Evolutionary conservation across 2,113 vertebrate genomes (phyloP), one percentile per base, ranked within the genome.

Genomic region (Clarias magur): DNA sequence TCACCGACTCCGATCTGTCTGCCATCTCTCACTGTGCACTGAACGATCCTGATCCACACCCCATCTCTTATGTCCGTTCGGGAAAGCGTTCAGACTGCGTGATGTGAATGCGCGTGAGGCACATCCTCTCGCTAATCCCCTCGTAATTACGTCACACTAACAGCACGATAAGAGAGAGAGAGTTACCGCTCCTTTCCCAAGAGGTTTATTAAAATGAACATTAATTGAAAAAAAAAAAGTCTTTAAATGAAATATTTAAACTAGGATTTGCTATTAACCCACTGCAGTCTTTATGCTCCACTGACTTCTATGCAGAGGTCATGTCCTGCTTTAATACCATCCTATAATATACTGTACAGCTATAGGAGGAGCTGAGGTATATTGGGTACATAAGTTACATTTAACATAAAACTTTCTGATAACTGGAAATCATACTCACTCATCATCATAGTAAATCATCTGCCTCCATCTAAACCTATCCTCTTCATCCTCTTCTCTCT

Each of bases 1-100:
- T 89, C 17, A 90, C 80, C 59, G 90, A 62, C 73, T 91, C 91
- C 38, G 93, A 89, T 83, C 89, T 91, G 30, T 88, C 88, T 25
- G 85, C 91, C 91, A 92, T 92, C 19, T 38, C 83, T 54, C 0
- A 59, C 53, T 53, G 25, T 16, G 21, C 56, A 23, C 9, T 25
- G 0, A 72, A 25, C 56, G 48, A 56, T 15, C 30, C 80, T 3
- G 38, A 53, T n/a, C 12, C 11, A 34, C 53, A 34, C 0, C 21
- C 2, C 21, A 75, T 3, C 1, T 67, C n/a, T 67, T 1, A 53
- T 10, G 25, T 59, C 56, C 56, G 16, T 12, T 34, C 27, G 3
- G 54, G 17, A 59, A 30, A 57, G 15, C 73, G 4, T 34, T n/a
- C n/a, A n/a, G n/a, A n/a, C n/a, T n/a, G 16, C 10, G n/a, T 80